A percentile compares a stretch with the other conserved stretches of the same genome.
These are phyloP conservation scores for Daptonema setosum DNA, from an alignment of 2,888 invertebrate genomes.

Conservation along the genomic window DNA sequence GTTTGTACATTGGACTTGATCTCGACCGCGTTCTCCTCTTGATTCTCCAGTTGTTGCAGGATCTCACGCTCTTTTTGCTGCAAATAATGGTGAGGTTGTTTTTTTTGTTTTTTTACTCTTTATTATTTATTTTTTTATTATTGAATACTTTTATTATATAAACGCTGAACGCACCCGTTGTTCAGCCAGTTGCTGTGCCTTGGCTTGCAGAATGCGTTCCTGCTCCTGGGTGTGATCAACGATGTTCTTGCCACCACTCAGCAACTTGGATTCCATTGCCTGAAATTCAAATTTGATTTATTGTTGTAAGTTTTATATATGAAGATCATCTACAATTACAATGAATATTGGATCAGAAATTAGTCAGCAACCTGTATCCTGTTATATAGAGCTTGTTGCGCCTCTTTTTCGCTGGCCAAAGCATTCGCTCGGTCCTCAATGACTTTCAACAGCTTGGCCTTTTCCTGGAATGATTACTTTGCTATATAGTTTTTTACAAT, in stretches of 20 bases:
- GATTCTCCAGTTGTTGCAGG: slow-evolving; percentile 70
- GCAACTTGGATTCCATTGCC: slow-evolving; percentile 72
- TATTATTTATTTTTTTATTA: too few relatives aligned
- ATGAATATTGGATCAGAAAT: too few relatives aligned
- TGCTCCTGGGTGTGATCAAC: slow-evolving; percentile 84
- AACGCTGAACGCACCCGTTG: slow-evolving; percentile 48
- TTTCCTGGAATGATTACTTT: slow-evolving; percentile 30
- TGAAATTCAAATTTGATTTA: too few relatives aligned
- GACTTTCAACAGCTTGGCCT: slow-evolving; percentile 36
- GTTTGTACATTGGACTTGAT: slow-evolving; percentile 71
- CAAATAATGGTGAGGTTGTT: too few relatives aligned
- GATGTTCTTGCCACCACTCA: slow-evolving; percentile 78
- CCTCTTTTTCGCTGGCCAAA: slow-evolving; percentile 28
- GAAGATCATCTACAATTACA: too few relatives aligned
- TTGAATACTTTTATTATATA: too few relatives aligned
- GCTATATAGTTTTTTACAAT: too few relatives aligned
- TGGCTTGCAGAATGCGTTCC: slow-evolving; percentile 63
- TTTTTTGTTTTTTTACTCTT: too few relatives aligned
- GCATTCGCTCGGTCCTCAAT: slow-evolving; percentile 47
- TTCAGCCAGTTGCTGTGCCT: slow-evolving; percentile 64
- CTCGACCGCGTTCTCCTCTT: slow-evolving; percentile 74
- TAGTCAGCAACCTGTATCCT: too few relatives aligned
- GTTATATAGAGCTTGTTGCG: too few relatives aligned
- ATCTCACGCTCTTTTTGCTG: slow-evolving; percentile 54
- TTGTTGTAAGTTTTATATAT: too few relatives aligned